phyloP scores from a whole-genome alignment of 23 tunicate species.

The Phallusia fumigata region DNA sequence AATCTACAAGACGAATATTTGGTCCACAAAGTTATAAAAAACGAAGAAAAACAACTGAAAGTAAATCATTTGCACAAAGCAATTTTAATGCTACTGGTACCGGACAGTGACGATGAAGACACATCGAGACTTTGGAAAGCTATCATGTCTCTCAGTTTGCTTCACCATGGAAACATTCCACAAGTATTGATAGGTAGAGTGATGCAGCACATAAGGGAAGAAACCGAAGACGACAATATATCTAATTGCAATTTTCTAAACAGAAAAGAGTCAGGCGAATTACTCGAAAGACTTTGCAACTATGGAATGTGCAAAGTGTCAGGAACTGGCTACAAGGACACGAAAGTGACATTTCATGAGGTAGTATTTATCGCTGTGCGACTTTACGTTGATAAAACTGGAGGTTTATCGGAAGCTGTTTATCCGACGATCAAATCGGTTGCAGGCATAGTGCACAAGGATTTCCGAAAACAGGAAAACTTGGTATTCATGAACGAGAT shows the following conservation, averaged over 20 bases:
- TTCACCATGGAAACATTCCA: slow-evolving; percentile 1
- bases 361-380: not conserved
- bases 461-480: not conserved
- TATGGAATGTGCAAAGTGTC: not conserved
- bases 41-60: not conserved
- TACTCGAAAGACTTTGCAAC: not conserved
- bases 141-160: not conserved
- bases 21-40: not conserved
- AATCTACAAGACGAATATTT: not conserved
- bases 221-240: not conserved
- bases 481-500: not conserved
- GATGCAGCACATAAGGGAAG: not conserved
- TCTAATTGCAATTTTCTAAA: not conserved
- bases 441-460: not conserved
- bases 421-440: not conserved
- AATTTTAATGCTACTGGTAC: not conserved
- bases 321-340: not conserved
- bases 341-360: not conserved
- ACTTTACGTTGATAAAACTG: not conserved
- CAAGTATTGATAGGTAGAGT: not conserved
- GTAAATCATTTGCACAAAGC: not conserved
- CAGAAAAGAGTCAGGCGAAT: not conserved
- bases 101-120: not conserved
- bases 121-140: not conserved
- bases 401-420: not conserved